Evolutionary conservation across 2,888 invertebrate genomes (phyloP), one percentile per base, ranked within the genome.

Genomic region (Amitus sp.): DNA sequence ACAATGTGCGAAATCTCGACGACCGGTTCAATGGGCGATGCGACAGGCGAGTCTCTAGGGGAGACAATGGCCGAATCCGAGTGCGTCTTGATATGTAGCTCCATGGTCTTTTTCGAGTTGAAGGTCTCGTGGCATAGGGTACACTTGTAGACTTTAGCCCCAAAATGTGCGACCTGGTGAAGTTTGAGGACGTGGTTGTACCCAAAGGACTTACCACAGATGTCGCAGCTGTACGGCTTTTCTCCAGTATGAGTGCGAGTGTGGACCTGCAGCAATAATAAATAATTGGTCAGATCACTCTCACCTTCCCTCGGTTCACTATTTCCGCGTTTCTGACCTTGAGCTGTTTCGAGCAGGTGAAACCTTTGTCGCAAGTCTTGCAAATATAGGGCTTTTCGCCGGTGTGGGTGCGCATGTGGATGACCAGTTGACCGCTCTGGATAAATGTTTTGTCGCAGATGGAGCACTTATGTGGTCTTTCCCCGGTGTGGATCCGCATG

Each of bases 71-170:
- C 65, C 2, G 80, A 79, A 58, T 90, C 89, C 33, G 90, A 88
- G 75, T 92, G 92, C 1, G 88, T 89, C 77, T 91, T 91, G 53
- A 95, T 94, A 82, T 95, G 95, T 12, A 91, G 88, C 79, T 95
- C 95, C 92, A 95, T 93, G 69, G 91, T 90, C 78, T 95, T 95
- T 82, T 95, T 95, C 19, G 92, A 94, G 73, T 90, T 93, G 77
- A 95, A 95, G 0, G 94, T 95, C 72, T 93, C 92, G 73, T 94
- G 92, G 82, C 95, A 95, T 18, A 95, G 90, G 2, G 94, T 95
- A 82, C 95, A 95, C 73, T 95, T 94, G 84, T 95, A 95, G 61
- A 95, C 94, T 75, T 95, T 94, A 78, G 95, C 93, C 0, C 95
- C 95, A 73, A 93, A 94, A 82, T 95, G 95, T 70, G 94, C 93